These are phyloP conservation scores for Sciurus vulgaris DNA, from an alignment of 2,797 vertebrate species.

Conservation along the genomic window DNA sequence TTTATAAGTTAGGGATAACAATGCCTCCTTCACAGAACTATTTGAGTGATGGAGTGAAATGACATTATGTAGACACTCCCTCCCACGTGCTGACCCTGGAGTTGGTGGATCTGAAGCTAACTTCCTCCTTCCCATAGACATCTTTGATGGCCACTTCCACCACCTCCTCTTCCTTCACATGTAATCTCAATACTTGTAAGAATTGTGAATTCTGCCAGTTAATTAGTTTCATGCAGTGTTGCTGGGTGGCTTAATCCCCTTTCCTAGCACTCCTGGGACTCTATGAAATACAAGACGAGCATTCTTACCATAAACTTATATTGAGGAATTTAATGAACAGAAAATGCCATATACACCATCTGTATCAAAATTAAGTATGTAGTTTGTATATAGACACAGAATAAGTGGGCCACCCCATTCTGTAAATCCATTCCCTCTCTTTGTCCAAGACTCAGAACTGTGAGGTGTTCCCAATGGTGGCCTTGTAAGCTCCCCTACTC, in stretches of 20 bases:
- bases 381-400: background rate
- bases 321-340: constrained; percentile 79
- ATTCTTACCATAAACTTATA: constrained; percentile 78
- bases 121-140: background rate
- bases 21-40: background rate
- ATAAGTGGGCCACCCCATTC: background rate
- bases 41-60: background rate
- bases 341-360: constrained; percentile 66
- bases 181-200: background rate
- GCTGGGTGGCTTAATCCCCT: constrained; percentile 78
- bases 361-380: constrained; percentile 64
- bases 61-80: background rate
- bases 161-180: background rate
- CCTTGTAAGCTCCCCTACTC: background rate
- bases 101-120: rapidly evolving
- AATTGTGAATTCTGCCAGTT: constrained; percentile 73
- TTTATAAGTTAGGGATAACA: background rate
- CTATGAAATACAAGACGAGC: constrained; percentile 77
- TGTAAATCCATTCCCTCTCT: background rate
- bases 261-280: constrained; percentile 73
- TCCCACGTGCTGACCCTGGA: background rate
- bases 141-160: background rate
- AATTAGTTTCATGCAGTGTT: constrained; percentile 79
- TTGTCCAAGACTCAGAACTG: background rate
- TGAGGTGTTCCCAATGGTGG: background rate